Percentiles rank a stretch among this genome's conserved stretches.
Evolutionary conservation across 2,113 vertebrate genomes (phyloP).

Genomic region (Fukomys damarensis): DNA sequence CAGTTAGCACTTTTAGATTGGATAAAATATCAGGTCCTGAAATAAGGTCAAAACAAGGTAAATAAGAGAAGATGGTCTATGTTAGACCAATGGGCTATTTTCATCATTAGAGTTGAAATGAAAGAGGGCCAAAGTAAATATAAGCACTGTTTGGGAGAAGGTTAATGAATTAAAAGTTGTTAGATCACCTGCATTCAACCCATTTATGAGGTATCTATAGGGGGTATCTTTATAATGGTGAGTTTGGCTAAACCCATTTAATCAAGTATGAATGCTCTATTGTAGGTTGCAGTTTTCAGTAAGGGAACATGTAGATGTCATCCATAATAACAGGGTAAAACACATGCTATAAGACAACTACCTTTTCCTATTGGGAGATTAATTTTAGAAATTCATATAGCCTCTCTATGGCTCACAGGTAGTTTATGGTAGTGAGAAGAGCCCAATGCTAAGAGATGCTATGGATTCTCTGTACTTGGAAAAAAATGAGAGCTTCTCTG

Average conservation of each 20-base stretch:
- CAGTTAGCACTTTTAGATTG: background rate
- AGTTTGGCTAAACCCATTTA: constrained; percentile 41
- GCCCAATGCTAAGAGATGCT: background rate
- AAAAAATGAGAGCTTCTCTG: background rate
- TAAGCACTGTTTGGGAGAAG: background rate
- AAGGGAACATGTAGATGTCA: constrained; percentile 18
- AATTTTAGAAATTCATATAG: background rate
- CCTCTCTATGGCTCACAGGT: background rate
- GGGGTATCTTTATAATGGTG: background rate
- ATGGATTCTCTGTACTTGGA: background rate
- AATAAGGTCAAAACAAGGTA: constrained; percentile 47
- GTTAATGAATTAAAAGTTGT: constrained; percentile 38
- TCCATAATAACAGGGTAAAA: background rate
- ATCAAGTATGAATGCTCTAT: constrained; percentile 1
- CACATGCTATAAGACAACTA: background rate
- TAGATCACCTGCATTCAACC: background rate
- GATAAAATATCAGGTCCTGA: constrained; percentile 35
- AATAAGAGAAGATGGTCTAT: constrained; percentile 32
- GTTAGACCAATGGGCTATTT: constrained; percentile 32
- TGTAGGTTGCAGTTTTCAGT: constrained; percentile 46
- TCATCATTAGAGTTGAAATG: background rate
- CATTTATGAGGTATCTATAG: constrained; percentile 47
- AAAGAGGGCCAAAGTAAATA: background rate
- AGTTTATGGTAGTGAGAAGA: background rate
- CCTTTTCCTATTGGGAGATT: constrained; percentile 9